A percentile compares a stretch with the other conserved stretches of the same genome.
Evolutionary conservation across 2,888 invertebrate genomes (phyloP).

Genomic region (Clistopyga incitator): DNA sequence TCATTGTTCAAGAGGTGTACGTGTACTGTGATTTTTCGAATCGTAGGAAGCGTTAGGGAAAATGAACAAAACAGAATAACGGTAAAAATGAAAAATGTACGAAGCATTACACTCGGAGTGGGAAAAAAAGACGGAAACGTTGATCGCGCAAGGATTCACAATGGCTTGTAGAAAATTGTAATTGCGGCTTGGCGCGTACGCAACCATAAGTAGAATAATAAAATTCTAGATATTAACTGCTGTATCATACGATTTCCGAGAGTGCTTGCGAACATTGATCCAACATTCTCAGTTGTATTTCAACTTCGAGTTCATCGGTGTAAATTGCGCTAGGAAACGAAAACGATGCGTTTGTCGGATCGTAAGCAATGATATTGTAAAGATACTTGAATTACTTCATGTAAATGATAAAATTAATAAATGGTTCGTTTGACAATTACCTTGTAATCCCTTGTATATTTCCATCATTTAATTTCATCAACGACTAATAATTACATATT

Average conservation of each 20-base stretch:
- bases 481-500: no score
- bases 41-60: conserved; percentile 14
- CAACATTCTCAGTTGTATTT: conserved; percentile 36
- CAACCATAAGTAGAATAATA: conserved; percentile 49
- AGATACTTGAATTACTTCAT: conserved; percentile 50
- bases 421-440: conserved; percentile 58
- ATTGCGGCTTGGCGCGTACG: conserved; percentile 30
- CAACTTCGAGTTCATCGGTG: conserved; percentile 50
- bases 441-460: background rate
- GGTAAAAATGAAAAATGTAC: conserved; percentile 4
- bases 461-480: no score
- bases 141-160: conserved; percentile 22
- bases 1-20: conserved; percentile 16
- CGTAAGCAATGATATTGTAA: conserved; percentile 55
- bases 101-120: conserved; percentile 20
- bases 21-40: conserved; percentile 48
- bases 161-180: conserved; percentile 47
- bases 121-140: conserved; percentile 24
- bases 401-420: conserved; percentile 57
- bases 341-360: conserved; percentile 24
- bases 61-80: conserved; percentile 19
- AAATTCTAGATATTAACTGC: conserved; percentile 44
- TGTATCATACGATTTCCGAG: conserved; percentile 54
- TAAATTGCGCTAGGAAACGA: conserved; percentile 50
- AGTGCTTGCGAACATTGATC: conserved; percentile 34